Percentiles rank a stretch among this genome's conserved stretches.
phyloP scores from a whole-genome alignment of 2,888 invertebrate species.

The Laspeyria flexula region DNA sequence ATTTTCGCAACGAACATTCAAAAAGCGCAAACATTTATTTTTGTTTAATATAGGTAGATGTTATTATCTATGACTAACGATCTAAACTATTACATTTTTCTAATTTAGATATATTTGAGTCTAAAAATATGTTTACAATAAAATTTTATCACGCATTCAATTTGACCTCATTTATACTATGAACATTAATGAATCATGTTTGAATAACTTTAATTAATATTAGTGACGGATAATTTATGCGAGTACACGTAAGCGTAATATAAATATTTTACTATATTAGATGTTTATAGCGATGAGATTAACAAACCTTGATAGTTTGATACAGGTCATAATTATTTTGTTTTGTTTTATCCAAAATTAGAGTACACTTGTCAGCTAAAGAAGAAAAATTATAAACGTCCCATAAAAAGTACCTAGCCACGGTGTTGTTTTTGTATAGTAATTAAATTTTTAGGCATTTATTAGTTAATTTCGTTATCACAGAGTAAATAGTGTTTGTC shows the following conservation, averaged over 20 bases:
- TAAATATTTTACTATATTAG: not conserved
- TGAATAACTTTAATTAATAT: conserved; percentile 60
- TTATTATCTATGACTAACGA: conserved; percentile 44
- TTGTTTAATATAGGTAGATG: conserved; percentile 26
- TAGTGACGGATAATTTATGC: conserved; percentile 62
- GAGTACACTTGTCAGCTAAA: not conserved
- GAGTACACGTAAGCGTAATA: conserved; percentile 41
- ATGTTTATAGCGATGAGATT: conserved; percentile 3
- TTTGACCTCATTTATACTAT: conserved; percentile 49
- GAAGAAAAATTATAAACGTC: conserved; percentile 4
- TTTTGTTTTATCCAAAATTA: conserved; percentile 1
- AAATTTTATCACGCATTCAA: conserved; percentile 48
- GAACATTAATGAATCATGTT: conserved; percentile 35
- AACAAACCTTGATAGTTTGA: not conserved
- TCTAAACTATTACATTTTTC: conserved; percentile 60
- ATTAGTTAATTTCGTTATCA: conserved; percentile 68
- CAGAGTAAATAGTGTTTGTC: conserved; percentile 54
- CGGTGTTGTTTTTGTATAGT: conserved; percentile 14
- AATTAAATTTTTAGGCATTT: conserved; percentile 62
- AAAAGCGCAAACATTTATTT: conserved; percentile 56
- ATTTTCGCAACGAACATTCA: conserved; percentile 58
- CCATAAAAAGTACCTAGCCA: conserved; percentile 18
- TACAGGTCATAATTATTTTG: too few species aligned
- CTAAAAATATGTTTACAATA: conserved; percentile 64
- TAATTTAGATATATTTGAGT: conserved; percentile 70